Percentiles rank a stretch among this genome's conserved stretches.
Evolutionary conservation across 2,888 invertebrate genomes (phyloP).

Genomic region (Andricus quercusramuli): DNA sequence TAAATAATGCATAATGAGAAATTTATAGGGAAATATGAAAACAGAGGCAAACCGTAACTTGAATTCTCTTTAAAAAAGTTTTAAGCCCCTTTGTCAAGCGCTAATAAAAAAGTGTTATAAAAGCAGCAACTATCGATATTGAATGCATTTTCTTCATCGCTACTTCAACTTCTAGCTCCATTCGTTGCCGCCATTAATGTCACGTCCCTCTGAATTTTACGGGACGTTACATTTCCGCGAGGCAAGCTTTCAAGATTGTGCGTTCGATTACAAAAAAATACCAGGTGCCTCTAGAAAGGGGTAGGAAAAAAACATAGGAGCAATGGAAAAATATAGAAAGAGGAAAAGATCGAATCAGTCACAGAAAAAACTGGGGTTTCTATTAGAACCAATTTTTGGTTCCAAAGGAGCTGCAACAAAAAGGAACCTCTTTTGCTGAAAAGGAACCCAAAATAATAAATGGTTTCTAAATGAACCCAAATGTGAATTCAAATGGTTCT

Average conservation of each 20-base stretch:
- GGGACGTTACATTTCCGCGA: conserved; percentile 13
- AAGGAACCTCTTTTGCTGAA: no score
- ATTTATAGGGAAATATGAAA: background rate
- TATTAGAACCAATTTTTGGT: no score
- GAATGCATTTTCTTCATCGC: conserved; percentile 28
- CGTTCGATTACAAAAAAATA: conserved; percentile 8
- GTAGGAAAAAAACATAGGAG: background rate
- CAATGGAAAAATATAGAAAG: background rate
- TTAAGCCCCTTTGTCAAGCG: conserved; percentile 2
- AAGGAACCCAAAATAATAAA: no score
- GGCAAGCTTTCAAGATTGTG: conserved; percentile 25
- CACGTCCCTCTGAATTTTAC: conserved; percentile 31
- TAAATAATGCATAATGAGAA: background rate
- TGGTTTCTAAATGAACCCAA: no score
- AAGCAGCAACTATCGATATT: conserved; percentile 28
- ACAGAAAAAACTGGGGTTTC: no score
- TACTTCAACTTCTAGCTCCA: conserved; percentile 22
- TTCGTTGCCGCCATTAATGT: conserved; percentile 29
- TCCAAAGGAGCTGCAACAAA: no score
- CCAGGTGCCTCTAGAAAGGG: background rate
- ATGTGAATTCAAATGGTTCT: no score
- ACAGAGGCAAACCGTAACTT: background rate
- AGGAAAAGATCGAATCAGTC: no score
- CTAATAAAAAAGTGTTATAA: conserved; percentile 4
- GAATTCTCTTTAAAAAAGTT: conserved; percentile 1